Evolutionary conservation across 2,797 vertebrate genomes (phyloP).

Genomic region (Ceryle rudis): DNA sequence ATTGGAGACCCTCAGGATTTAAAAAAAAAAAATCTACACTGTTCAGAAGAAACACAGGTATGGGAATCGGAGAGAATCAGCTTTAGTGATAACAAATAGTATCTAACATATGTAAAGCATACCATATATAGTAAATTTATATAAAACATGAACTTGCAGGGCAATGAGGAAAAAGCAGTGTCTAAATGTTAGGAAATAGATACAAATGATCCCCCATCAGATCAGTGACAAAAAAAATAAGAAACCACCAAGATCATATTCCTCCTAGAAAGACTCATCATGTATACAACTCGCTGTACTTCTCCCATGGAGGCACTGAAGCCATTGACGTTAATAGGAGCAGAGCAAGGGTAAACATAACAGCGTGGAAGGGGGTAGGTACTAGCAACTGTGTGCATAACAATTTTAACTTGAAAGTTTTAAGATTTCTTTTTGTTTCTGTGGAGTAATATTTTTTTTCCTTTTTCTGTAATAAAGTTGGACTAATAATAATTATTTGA

Average conservation of each 20-base stretch:
- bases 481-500: not conserved
- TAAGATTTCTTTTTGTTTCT: not conserved
- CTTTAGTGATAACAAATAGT: not conserved
- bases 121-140: not conserved
- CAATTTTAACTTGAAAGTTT: not conserved
- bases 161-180: not conserved
- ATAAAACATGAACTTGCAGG: not conserved
- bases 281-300: accelerated
- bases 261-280: not conserved
- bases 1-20: not conserved
- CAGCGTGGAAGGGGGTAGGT: not conserved
- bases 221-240: not conserved
- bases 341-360: not conserved
- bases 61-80: not conserved
- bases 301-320: not conserved
- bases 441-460: not conserved
- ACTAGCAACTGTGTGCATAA: not conserved
- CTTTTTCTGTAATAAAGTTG: not conserved
- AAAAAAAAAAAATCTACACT: not conserved
- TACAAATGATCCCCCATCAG: not conserved
- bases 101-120: not conserved
- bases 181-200: not conserved
- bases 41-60: not conserved
- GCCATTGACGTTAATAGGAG: not conserved
- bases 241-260: not conserved